These are phyloP conservation scores for Acomys russatus DNA, from an alignment of 2,797 vertebrate genomes.

Conservation along the genomic window DNA sequence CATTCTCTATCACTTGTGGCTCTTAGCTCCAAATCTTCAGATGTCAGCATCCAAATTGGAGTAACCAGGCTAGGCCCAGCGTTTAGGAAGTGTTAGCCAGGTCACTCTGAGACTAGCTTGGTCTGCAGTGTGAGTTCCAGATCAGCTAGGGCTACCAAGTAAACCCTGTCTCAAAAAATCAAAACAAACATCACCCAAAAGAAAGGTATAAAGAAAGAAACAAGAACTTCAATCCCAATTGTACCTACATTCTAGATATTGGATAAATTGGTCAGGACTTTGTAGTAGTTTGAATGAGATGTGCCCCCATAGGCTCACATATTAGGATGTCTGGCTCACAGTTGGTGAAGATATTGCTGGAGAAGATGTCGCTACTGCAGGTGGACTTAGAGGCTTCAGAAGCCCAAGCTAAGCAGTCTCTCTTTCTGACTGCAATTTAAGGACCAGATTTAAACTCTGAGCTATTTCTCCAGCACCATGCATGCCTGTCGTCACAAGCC, in stretches of 20 bases:
- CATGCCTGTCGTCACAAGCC: neutral
- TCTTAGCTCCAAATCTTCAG: neutral
- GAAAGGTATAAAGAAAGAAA: slow-evolving; percentile 5
- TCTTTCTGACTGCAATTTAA: neutral
- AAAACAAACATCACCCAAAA: neutral
- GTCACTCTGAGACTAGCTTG: neutral
- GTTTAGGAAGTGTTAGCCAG: neutral
- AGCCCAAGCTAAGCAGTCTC: neutral
- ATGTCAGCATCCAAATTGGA: neutral
- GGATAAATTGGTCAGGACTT: neutral
- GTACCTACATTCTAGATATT: neutral
- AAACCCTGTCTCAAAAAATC: neutral
- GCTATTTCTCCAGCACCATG: neutral
- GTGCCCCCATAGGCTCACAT: neutral
- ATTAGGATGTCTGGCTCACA: neutral
- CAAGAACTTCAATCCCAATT: neutral
- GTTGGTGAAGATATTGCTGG: no score
- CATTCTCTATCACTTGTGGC: neutral
- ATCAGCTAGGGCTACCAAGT: neutral
- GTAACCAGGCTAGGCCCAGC: neutral
- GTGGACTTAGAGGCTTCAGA: neutral
- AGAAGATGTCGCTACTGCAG: neutral
- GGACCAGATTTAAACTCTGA: neutral
- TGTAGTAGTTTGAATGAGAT: neutral
- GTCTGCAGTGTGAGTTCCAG: neutral